Evolutionary conservation across 2,888 invertebrate species (phyloP).

Genomic region (Chloroclysta siterata): DNA sequence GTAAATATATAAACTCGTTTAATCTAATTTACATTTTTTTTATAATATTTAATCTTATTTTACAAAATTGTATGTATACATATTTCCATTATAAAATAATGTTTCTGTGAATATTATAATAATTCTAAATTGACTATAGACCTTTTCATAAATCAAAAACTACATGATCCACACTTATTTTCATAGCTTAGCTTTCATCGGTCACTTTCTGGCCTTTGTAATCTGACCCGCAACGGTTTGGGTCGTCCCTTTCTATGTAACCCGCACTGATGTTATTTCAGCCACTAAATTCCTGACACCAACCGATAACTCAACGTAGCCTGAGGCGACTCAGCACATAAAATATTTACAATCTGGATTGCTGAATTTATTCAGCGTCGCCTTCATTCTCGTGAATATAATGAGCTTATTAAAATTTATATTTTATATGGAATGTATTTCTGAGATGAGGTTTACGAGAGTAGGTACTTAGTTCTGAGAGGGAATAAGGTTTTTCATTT

Average conservation of each 20-base stretch:
- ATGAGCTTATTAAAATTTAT: conserved; percentile 28
- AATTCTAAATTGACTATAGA: background rate
- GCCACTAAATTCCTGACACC: conserved; percentile 34
- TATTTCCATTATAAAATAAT: no score
- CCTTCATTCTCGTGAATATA: conserved; percentile 28
- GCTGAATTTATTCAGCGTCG: conserved; percentile 34
- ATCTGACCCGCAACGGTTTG: conserved; percentile 30
- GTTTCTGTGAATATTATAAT: background rate
- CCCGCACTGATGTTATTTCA: conserved; percentile 33
- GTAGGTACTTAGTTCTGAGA: background rate
- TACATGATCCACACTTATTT: conserved; percentile 19
- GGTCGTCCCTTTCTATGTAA: conserved; percentile 38
- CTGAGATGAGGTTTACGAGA: conserved; percentile 10
- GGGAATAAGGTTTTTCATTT: conserved; percentile 1
- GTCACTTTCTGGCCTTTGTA: conserved; percentile 30
- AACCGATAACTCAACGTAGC: conserved; percentile 25
- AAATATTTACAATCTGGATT: conserved; percentile 41
- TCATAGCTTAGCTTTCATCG: conserved; percentile 26
- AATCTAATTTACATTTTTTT: no score
- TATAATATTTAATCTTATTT: no score
- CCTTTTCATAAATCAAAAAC: conserved; percentile 22
- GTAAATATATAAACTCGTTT: no score
- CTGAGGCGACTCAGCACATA: conserved; percentile 25
- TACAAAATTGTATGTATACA: no score
- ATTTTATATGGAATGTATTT: conserved; percentile 16